Base-by-base conservation (phyloP, 2,888 invertebrate species). In the Trichogramma dendrolimi region DNA sequence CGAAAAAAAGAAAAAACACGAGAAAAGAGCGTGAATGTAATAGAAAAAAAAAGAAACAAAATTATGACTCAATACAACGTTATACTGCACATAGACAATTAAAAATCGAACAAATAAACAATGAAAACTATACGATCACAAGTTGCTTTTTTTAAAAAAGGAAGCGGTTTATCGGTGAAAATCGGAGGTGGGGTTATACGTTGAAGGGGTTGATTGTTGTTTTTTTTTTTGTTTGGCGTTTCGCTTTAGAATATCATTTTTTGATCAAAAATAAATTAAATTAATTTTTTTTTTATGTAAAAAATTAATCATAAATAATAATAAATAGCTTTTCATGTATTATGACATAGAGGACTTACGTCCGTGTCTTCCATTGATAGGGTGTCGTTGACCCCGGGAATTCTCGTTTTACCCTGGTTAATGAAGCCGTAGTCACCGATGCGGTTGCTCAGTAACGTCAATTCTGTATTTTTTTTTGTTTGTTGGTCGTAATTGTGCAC, bases 311-410 rank as follows among this genome's bases (percentile, higher is more conserved):
- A 10, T 44, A n/a, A 27, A 39, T 50, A 38, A n/a, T 11, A 10
- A 8, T 41, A 8, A 48, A 11, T 14, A 40, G 41, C 52, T 40
- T n/a, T 51, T 10, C 11, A 40, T 7, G 40, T 6, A 5, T 46
- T 8, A 42, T 41, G 14, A 43, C n/a, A 44, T 43, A n/a, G 60
- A 41, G 73, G 77, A 90, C 91, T 92, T 91, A 92, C 92, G 83
- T 91, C 89, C 78, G 91, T 92, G 77, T 86, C 82, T 80, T 86
- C 86, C 86, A 93, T 91, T 83, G 95, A 94, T 81, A 88, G 89
- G 75, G 84, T 87, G 85, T 97, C 96, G 86, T 96, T 94, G 83
- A 97, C 89, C 80, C 91, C 92, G 81, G 94, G 94, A 81, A 97
- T 95, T 83, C 90, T 87, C 79, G 90, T 91, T 86, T 92, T 93